phyloP scores from a whole-genome alignment of 2,797 vertebrate species.

The Pachyuromys duprasi region DNA sequence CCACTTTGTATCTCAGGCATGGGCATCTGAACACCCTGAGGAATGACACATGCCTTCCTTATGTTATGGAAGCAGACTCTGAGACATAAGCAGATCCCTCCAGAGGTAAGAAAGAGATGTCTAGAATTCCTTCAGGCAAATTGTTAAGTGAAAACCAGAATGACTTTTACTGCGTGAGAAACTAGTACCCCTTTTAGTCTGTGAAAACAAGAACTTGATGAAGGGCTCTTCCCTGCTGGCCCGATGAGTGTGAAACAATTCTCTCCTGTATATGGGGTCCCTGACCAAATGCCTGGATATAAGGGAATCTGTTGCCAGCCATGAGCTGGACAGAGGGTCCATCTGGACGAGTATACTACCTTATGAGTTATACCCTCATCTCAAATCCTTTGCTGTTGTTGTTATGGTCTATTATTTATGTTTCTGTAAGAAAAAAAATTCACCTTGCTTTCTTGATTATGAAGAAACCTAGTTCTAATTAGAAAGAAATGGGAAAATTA shows the following conservation, averaged over 20 bases:
- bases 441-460: not conserved
- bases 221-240: too few species aligned
- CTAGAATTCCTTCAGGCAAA: not conserved
- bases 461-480: not conserved
- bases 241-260: not conserved
- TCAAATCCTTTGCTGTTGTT: not conserved
- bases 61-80: not conserved
- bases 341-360: accelerated
- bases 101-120: not conserved
- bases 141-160: not conserved
- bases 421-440: not conserved
- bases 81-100: not conserved
- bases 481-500: not conserved
- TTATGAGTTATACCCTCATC: not conserved
- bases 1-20: not conserved
- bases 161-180: not conserved
- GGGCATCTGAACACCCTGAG: not conserved
- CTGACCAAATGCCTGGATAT: not conserved
- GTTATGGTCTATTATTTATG: not conserved
- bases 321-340: not conserved
- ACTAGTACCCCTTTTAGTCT: not conserved
- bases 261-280: not conserved
- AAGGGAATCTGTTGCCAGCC: not conserved
- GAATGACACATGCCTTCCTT: not conserved
- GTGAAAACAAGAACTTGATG: accelerated